Percentiles rank a stretch among this genome's conserved stretches.
Evolutionary conservation across 2,888 invertebrate genomes (phyloP).

Genomic region (Steinernema carpocapsae): DNA sequence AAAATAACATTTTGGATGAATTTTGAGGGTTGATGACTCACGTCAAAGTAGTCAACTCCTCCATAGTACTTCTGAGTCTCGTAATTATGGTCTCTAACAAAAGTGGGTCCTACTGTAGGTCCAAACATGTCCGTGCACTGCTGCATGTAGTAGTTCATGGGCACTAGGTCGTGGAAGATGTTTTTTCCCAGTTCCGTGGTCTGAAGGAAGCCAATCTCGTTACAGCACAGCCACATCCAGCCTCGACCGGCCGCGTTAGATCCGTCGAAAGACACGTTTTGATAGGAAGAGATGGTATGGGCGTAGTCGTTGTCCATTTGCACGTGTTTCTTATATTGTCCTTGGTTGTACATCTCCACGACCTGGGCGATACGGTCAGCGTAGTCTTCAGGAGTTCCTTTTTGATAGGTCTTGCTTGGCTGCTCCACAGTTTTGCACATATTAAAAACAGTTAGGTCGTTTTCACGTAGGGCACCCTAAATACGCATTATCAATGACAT

Average conservation of each 20-base stretch:
- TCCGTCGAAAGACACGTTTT: not conserved
- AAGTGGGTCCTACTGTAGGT: conserved; percentile 34
- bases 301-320: conserved; percentile 18
- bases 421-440: conserved; percentile 32
- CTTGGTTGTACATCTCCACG: conserved; percentile 29
- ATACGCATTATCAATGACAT: not conserved
- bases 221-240: conserved; percentile 56
- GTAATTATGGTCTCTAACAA: conserved; percentile 36
- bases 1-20: too few species aligned
- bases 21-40: too few species aligned
- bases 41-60: conserved; percentile 42
- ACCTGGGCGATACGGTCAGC: conserved; percentile 24
- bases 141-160: conserved; percentile 49
- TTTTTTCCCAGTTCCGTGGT: conserved; percentile 55
- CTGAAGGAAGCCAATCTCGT: conserved; percentile 60
- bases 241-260: conserved; percentile 37
- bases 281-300: conserved; percentile 8
- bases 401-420: not conserved
- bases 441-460: conserved; percentile 31
- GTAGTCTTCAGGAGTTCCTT: not conserved
- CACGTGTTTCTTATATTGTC: not conserved
- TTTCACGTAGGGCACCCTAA: not conserved
- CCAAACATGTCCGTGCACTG: conserved; percentile 58
- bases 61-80: conserved; percentile 42
- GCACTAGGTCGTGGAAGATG: conserved; percentile 36